Percentiles rank a stretch among this genome's conserved stretches.
Evolutionary conservation across 2,113 vertebrate species (phyloP).

Genomic region (Eurypyga helias): DNA sequence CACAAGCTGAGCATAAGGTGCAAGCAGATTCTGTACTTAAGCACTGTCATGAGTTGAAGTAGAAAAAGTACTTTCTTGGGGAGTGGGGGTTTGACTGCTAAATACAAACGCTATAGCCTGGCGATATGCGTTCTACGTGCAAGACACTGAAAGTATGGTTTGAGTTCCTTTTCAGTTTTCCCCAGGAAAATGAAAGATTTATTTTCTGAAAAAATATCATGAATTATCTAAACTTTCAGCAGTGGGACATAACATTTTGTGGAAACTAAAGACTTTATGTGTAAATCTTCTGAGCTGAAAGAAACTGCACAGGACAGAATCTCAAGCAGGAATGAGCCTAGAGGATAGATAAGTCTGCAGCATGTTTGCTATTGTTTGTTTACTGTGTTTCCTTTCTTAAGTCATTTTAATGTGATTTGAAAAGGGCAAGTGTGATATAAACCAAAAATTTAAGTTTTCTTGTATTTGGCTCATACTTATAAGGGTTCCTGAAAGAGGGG

Average conservation of each 20-base stretch:
- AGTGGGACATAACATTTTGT: background rate
- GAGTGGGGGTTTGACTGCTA: background rate
- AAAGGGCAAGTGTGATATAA: background rate
- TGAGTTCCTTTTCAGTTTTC: background rate
- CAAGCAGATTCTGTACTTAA: background rate
- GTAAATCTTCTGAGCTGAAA: background rate
- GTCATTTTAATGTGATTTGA: background rate
- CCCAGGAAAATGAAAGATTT: background rate
- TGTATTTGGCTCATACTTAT: background rate
- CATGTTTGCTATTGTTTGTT: background rate
- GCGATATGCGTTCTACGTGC: background rate
- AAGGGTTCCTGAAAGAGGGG: background rate
- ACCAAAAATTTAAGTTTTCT: background rate
- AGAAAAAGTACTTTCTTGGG: background rate
- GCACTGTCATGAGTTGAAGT: background rate
- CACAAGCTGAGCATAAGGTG: background rate
- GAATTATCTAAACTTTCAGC: background rate
- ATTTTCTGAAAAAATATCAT: background rate
- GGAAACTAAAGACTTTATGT: background rate
- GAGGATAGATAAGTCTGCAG: background rate
- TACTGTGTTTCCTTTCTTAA: background rate
- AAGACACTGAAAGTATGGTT: background rate
- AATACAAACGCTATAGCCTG: background rate
- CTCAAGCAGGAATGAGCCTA: background rate
- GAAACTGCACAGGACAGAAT: background rate